A percentile compares a stretch with the other conserved stretches of the same genome.
These are phyloP conservation scores for Edolisoma coerulescens DNA, from an alignment of 2,113 vertebrate genomes.

Conservation along the genomic window DNA sequence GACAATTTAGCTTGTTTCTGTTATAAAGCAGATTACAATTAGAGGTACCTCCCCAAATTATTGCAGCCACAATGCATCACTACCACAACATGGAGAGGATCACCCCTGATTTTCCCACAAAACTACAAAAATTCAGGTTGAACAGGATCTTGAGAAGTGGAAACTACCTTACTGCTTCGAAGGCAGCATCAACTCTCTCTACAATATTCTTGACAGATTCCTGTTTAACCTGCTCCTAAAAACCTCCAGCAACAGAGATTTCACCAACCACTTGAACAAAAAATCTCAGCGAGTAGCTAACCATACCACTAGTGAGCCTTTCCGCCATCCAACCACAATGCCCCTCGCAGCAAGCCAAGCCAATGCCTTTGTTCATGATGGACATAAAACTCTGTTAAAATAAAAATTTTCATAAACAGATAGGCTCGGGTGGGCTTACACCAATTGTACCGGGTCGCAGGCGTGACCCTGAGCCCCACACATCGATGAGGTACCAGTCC, in stretches of 20 bases:
- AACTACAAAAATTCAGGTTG: background rate
- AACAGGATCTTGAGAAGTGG: background rate
- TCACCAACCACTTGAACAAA: background rate
- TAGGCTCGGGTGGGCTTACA: background rate
- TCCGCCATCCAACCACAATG: background rate
- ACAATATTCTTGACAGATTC: background rate
- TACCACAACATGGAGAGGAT: background rate
- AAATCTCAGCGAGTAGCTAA: background rate
- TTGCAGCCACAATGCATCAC: background rate
- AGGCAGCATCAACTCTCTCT: background rate
- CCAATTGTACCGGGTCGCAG: too few relatives aligned
- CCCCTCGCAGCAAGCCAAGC: background rate
- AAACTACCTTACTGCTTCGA: background rate
- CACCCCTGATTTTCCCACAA: background rate
- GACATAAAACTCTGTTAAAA: too few relatives aligned
- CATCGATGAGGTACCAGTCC: background rate
- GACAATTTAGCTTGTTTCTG: background rate
- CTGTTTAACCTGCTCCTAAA: background rate
- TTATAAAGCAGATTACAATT: background rate
- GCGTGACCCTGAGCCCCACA: background rate
- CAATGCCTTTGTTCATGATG: accelerated
- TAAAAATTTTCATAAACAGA: too few relatives aligned
- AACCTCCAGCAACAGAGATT: background rate
- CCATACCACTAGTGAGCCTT: background rate
- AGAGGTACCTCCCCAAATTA: background rate